Evolutionary conservation across 2,113 vertebrate species (phyloP).

Genomic region (Solea solea): DNA sequence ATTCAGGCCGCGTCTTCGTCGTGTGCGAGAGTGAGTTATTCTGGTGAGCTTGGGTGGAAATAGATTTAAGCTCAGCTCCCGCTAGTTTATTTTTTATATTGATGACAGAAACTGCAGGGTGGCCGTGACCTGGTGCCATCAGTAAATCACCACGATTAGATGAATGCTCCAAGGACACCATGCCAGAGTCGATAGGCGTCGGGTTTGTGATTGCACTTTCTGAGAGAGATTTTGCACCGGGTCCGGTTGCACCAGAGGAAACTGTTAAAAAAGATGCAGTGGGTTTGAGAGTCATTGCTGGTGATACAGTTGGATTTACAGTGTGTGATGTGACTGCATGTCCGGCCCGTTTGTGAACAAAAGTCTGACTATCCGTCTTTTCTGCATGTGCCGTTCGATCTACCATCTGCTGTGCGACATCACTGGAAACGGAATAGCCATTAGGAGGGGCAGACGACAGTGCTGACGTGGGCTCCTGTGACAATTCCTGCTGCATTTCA

Average conservation of each 20-base stretch:
- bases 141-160: constrained; percentile 71
- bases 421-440: constrained; percentile 54
- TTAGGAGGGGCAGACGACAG: constrained; percentile 41
- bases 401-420: constrained; percentile 55
- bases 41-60: constrained; percentile 42
- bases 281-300: constrained; percentile 9
- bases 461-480: constrained; percentile 53
- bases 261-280: constrained; percentile 28
- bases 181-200: constrained; percentile 42
- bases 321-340: constrained; percentile 19
- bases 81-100: constrained; percentile 59
- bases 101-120: constrained; percentile 44
- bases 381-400: constrained; percentile 23
- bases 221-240: constrained; percentile 46
- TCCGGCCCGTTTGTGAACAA: not conserved
- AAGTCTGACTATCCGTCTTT: constrained; percentile 24
- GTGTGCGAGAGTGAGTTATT: constrained; percentile 47
- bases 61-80: constrained; percentile 46
- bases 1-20: constrained; percentile 8
- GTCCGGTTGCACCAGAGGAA: constrained; percentile 34
- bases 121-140: constrained; percentile 49
- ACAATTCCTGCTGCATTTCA: constrained; percentile 45
- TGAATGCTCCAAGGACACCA: constrained; percentile 48
- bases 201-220: constrained; percentile 39
- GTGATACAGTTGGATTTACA: constrained; percentile 41